Conservation (phyloP, 1,140 invertebrate genomes). For the Trachymyrmex cornetzi region DNA sequence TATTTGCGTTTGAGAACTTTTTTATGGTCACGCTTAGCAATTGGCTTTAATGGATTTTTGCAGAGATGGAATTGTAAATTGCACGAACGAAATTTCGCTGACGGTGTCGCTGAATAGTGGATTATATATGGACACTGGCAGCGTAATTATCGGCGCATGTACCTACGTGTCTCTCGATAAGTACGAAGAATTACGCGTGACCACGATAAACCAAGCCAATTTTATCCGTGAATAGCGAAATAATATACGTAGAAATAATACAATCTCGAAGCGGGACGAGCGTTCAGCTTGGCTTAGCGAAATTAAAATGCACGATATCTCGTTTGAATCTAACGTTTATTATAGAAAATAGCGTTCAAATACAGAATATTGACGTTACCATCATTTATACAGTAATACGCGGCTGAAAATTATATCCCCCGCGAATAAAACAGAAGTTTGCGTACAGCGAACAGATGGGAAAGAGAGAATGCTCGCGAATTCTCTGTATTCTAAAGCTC, state of each 20-base stretch:
- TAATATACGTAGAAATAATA: neutral
- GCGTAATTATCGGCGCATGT: conserved; percentile 23
- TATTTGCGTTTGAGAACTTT: conserved; percentile 13
- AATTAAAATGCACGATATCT: conserved; percentile 31
- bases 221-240: conserved; percentile 22
- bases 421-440: neutral
- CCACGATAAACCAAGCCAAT: conserved; percentile 31
- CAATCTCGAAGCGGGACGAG: neutral
- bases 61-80: neutral
- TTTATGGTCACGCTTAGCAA: neutral
- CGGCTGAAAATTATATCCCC: neutral
- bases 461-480: neutral
- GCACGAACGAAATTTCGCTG: conserved; percentile 4
- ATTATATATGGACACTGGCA: neutral
- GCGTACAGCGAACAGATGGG: neutral
- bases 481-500: conserved; percentile 20
- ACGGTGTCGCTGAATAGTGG: neutral
- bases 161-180: neutral
- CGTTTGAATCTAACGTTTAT: neutral
- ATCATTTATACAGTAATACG: neutral
- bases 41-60: neutral
- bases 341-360: neutral
- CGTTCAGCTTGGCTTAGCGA: neutral
- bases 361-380: neutral
- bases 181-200: conserved; percentile 16